Base-by-base conservation (phyloP, 2,888 invertebrate genomes). In the Danaus chrysippus region DNA sequence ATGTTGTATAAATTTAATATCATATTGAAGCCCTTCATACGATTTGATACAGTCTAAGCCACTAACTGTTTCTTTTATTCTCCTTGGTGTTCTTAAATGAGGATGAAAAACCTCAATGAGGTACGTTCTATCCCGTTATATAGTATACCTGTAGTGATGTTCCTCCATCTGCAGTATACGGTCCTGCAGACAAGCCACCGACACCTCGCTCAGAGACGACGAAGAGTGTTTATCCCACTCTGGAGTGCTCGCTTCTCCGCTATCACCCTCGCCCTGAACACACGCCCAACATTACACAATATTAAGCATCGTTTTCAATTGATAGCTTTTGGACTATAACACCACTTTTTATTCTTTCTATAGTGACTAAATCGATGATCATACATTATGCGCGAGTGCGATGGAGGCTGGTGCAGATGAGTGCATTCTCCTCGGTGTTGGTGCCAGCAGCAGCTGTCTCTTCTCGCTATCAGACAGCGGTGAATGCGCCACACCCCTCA, bases 201-300 rank as follows among this genome's bases (percentile, higher is more conserved):
- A 96, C 62, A 97, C 94, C 86, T 98, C 97, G 83, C 97, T 97
- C 70, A 95, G 92, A 5, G 95, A 95, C 66, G 96, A 96, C 54
- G 95, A 95, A 62, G 97, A 97, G 83, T 96, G 95, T 82, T 96
- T 97, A 86, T 98, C 97, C 98, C 98, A 98, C 71, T 97, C 96
- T 9, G 95, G 95, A 10, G 95, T 95, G 68, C 93, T 92, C 63
- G 94, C 94, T n/a, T 94, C 93, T 15, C 94, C 94, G 71, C 92
- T 92, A 71, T 92, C 92, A 1, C 88, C 85, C 70, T 92, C 92
- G 55, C 92, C 92, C 87, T 91, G 79, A 9, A 61, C 9, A 15
- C 8, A 34, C 23, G 23, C 8, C 23, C 23, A 34, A 34, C 6
- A 34, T 34, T 34, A 34, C 23, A 34, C 23, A 34, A 34, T 34